Base-by-base conservation (phyloP, 2,888 invertebrate genomes). In the Nemotelus nigrinus region DNA sequence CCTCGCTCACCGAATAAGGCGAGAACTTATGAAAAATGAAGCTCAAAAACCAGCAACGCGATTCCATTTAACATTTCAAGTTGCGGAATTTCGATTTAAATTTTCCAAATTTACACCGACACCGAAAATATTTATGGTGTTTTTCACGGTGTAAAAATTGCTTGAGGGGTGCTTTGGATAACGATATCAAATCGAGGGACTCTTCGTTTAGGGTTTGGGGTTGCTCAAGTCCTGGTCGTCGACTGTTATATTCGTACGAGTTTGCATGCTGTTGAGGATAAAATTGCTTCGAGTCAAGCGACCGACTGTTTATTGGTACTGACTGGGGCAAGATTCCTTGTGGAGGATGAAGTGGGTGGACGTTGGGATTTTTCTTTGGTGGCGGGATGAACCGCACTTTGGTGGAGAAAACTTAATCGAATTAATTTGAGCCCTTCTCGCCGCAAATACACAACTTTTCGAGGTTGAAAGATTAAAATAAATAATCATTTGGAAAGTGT, bases 391-490 rank as follows among this genome's bases (percentile, higher is more conserved):
- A 48, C 74, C 60, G 63, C 63, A 74, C 74, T 63, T 74, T 74
- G 63, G 60, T 63, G 47, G 77, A 67, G 79, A 79, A 74, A 77
- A 77, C 79, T 79, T 79, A 79, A 79, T 79, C 79, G 79, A 79
- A 79, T 79, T 79, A 79, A 79, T 77, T 76, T 74, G 63, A 63
- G 48, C 58, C 68, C 79, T 63, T 44, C 77, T 60, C 74, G 60
- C 77, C 79, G 58, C 77, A 77, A 74, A 77, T 67, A 78, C 67
- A 78, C 76, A 79, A 77, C 79, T 77, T 77, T 78, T 77, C 77
- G 79, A 79, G 77, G 79, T 79, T 79, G 79, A 79, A 79, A 79
- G 79, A 79, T 79, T 79, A 79, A 79, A 79, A 77, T 79, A 79
- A 79, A 79, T 79, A 79, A 79, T 79, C 77, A 79, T 77, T 77